A percentile compares a stretch with the other conserved stretches of the same genome.
phyloP scores from a whole-genome alignment of 1,140 invertebrate species.

The Heliconius congener region DNA sequence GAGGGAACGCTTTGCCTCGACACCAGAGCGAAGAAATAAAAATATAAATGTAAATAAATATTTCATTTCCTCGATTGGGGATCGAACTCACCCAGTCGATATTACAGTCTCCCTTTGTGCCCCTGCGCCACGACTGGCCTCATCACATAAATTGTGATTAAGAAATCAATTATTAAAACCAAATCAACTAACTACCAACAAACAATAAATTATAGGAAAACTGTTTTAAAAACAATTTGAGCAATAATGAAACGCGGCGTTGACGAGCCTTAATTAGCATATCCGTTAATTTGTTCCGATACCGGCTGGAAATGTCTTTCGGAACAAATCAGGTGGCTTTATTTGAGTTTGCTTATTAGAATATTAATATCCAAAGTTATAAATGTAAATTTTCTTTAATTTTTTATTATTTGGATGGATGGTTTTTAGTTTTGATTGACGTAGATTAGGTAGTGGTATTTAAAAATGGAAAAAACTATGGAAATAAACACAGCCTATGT shows the following conservation, averaged over 20 bases:
- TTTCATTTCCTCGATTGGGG: too few species aligned
- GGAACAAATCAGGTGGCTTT: slow-evolving; percentile 54
- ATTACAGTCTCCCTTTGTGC: too few species aligned
- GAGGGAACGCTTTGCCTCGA: too few species aligned
- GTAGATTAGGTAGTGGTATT: too few species aligned
- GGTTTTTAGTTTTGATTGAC: too few species aligned
- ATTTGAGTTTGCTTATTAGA: slow-evolving; percentile 17
- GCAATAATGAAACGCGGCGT: slow-evolving; percentile 54
- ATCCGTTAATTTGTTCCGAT: slow-evolving; percentile 42
- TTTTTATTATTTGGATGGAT: not conserved
- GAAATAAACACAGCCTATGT: too few species aligned
- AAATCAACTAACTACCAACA: slow-evolving; percentile 34
- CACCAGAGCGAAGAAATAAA: too few species aligned
- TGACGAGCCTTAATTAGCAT: slow-evolving; percentile 56
- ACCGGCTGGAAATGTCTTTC: slow-evolving; percentile 49
- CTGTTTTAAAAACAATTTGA: slow-evolving; percentile 65
- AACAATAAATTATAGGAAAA: slow-evolving; percentile 47
- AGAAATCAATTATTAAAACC: not conserved
- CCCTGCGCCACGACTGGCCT: too few species aligned
- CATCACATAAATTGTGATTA: not conserved
- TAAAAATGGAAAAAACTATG: too few species aligned
- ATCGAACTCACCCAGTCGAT: too few species aligned
- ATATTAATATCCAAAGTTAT: slow-evolving; percentile 20
- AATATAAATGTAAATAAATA: too few species aligned
- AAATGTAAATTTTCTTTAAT: too few species aligned